Base-by-base conservation (phyloP, 2,888 invertebrate genomes). In the Apantesis nais region DNA sequence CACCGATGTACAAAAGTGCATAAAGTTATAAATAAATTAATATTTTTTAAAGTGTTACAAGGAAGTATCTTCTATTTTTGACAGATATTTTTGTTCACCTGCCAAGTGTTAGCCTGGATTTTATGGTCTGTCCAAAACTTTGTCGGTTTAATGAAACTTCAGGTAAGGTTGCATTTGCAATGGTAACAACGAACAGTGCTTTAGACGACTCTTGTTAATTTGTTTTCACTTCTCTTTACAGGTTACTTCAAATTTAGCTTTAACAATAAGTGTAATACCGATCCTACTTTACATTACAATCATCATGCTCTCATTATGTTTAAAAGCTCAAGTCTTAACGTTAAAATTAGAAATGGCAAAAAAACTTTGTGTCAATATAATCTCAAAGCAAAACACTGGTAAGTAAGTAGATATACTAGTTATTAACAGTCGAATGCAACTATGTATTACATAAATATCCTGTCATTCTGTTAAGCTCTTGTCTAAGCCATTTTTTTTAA, bases 1-100 rank as follows among this genome's bases (percentile, higher is more conserved):
- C n/a, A n/a, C n/a, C n/a, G n/a, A 48, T 19, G 44, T 9, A 9
- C 48, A 48, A 44, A 44, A 16, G 19, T 19, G 44, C 44, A n/a
- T n/a, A 19, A 44, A 19, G 4, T 14, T 44, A 44, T 19, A 44
- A 44, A 44, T 16, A 41, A 1, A 41, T 41, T 14, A 16, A 16
- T 41, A 1, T 7, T 48, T 48, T 48, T 48, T 22, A 5, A 48
- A 48, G 0, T 48, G 48, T 48, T 22, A 48, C 48, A 19, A 48
- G 8, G 19, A 8, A 16, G 19, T 19, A 48, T 62, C 37, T 37
- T 62, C 3, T 34, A 14, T 75, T 72, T 31, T 75, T 76, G 68
- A 71, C 85, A 92, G 92, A 86, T 92, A 68, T 87, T 92, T 39
- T 82, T 80, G 52, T 89, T 86, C 70, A 80, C 86, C 11, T 86